Conservation (phyloP, 2,113 vertebrate species). For the Saccopteryx leptura region DNA sequence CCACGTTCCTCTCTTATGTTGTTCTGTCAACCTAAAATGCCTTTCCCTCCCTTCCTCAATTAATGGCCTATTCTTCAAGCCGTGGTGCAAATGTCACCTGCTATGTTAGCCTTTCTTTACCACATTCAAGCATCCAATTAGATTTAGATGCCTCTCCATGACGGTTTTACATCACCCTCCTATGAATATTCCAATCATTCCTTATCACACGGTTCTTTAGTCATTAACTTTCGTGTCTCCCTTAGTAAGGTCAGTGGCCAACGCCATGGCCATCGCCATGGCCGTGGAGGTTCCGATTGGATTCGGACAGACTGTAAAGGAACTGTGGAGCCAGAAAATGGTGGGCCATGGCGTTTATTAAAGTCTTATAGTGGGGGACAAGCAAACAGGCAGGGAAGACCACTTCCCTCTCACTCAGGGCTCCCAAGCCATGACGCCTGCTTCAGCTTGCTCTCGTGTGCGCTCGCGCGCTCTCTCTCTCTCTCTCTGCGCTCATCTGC, state of each 20-base stretch:
- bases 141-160: background rate
- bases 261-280: no score
- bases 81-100: background rate
- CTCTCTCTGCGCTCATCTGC: no score
- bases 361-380: no score
- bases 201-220: background rate
- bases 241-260: background rate
- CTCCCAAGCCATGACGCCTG: no score
- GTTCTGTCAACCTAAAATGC: constrained; percentile 25
- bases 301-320: no score
- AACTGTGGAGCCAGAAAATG: no score
- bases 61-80: constrained; percentile 6
- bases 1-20: background rate
- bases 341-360: no score
- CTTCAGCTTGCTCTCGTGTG: no score
- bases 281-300: no score
- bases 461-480: no score
- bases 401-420: no score
- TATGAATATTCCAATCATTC: background rate
- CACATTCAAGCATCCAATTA: constrained; percentile 31
- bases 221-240: background rate
- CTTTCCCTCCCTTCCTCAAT: background rate
- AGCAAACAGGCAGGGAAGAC: no score
- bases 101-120: constrained; percentile 21
- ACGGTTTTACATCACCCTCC: background rate